phyloP scores from a whole-genome alignment of 2,113 vertebrate genomes.

The Bucco capensis region DNA sequence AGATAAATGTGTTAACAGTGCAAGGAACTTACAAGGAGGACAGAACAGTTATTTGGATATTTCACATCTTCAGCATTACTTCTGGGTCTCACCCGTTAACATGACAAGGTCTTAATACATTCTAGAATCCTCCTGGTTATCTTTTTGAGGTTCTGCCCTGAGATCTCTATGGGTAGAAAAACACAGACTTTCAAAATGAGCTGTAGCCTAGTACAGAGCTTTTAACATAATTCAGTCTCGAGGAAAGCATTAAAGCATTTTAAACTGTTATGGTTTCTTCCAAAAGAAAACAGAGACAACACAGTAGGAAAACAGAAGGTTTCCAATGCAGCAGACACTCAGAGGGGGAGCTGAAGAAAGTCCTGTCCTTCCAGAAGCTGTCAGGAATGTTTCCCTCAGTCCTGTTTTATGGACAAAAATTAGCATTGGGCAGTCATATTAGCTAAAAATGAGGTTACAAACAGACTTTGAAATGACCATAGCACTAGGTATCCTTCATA shows the following conservation, averaged over 20 bases:
- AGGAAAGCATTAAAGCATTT: neutral
- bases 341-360: neutral
- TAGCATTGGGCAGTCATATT: neutral
- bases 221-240: neutral
- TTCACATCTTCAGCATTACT: fast-evolving
- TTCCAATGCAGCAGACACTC: neutral
- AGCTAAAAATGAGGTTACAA: neutral
- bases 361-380: neutral
- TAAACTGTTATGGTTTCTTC: neutral
- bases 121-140: neutral
- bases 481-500: neutral
- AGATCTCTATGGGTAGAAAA: fast-evolving
- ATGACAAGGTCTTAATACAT: neutral
- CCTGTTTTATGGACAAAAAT: neutral
- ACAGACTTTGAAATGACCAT: neutral
- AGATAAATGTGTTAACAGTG: neutral
- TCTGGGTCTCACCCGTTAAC: too few relatives aligned
- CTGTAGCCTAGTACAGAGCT: neutral
- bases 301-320: neutral
- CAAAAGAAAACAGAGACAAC: neutral
- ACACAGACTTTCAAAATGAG: neutral
- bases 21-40: neutral
- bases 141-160: neutral
- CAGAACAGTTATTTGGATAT: neutral
- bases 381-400: neutral